Conservation (phyloP, 2,113 vertebrate genomes). For the Aldabrachelys gigantea region DNA sequence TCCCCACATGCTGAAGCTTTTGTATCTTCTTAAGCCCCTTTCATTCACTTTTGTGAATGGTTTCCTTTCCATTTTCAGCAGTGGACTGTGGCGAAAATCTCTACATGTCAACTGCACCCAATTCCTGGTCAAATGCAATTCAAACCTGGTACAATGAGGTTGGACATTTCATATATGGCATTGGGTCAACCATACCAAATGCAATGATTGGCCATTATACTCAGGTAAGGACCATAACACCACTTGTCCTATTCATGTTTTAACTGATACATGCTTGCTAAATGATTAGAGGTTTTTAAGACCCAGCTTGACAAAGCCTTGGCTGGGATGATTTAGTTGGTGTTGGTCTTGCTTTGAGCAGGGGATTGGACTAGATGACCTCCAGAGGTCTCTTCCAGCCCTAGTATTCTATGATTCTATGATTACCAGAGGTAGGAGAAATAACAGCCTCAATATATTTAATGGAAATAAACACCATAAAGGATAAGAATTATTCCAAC, state of each 20-base stretch:
- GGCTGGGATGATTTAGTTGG: no score
- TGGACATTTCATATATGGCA: constrained; percentile 50
- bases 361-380: no score
- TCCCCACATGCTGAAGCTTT: background rate
- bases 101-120: background rate
- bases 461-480: background rate
- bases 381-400: no score
- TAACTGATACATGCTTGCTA: background rate
- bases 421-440: background rate
- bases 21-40: background rate
- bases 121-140: constrained; percentile 38
- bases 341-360: no score
- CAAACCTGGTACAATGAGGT: constrained; percentile 63
- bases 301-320: no score
- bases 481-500: background rate
- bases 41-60: background rate
- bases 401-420: no score
- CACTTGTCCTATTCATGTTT: background rate
- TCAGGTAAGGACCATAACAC: constrained; percentile 59
- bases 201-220: constrained; percentile 61
- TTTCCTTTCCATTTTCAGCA: constrained; percentile 55
- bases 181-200: background rate
- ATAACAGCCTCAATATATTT: background rate
- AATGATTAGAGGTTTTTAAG: background rate
- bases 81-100: constrained; percentile 76